Evolutionary conservation across 2,113 vertebrate species (phyloP), one percentile per base, ranked within the genome.

Genomic region (Oxyura jamaicensis): DNA sequence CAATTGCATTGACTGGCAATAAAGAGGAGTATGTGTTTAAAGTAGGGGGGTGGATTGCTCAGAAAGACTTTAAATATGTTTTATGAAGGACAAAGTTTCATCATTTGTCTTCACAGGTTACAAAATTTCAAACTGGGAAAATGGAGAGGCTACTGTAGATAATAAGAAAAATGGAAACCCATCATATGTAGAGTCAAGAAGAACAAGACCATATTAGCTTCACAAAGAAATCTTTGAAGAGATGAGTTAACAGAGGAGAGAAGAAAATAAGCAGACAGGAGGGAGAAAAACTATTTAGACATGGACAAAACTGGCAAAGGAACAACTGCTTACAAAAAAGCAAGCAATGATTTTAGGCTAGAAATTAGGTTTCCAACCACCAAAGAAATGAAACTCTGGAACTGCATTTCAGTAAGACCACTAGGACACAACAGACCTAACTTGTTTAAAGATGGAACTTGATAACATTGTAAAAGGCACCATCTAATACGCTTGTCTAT

Each of bases 1-100:
- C 3, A 69, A n/a, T 2, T 55, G 22, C 50, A 69, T 3, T 0
- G 1, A n/a, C 0, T 58, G 7, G 16, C 22, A 71, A 50, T 25
- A 52, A 21, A 29, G 35, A 50, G 52, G 44, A 29, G 65, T 31
- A 59, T 41, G 1, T 13, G 5, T 2, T 78, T 78, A 46, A 35
- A 82, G 17, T 22, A 60, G 56, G 23, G 23, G 2, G 3, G 1
- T 78, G 12, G 1, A 6, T 48, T 74, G 20, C 26, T 46, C 69
- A 90, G 29, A 1, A 58, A 67, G 29, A 42, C 0, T 19, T 56
- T 71, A n/a, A 71, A 22, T 1, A 3, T 9, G 1, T 35, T 78
- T 71, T 62, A 78, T 42, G 55, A 60, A 77, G 28, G 8, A 39
- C 25, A 35, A 82, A 26, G 12, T 2, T 85, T 78, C 19, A 16